phyloP scores from a whole-genome alignment of 1,140 invertebrate genomes.

The Rhopalosiphum padi region DNA sequence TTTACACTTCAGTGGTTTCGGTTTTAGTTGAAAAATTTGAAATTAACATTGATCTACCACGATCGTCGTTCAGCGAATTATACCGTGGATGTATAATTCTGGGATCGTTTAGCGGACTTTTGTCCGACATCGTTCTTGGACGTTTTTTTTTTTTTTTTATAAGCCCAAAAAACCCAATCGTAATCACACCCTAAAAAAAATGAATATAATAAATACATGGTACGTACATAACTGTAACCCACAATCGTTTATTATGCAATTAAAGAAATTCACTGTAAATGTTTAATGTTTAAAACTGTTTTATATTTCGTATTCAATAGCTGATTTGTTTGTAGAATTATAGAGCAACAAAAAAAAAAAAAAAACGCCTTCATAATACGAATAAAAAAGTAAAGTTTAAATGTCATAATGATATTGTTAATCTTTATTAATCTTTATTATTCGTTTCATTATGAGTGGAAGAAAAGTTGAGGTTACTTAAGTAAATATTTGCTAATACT shows the following conservation, averaged over 20 bases:
- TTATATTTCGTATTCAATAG: background rate
- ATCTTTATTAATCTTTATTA: background rate
- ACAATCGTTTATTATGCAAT: background rate
- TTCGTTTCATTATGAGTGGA: background rate
- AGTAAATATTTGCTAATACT: background rate
- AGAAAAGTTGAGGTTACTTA: background rate
- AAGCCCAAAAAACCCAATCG: slow-evolving; percentile 49
- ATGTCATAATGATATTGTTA: background rate
- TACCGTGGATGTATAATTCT: slow-evolving; percentile 9
- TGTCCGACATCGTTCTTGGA: slow-evolving; percentile 19
- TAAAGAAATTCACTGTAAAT: background rate
- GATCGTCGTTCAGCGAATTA: slow-evolving; percentile 49
- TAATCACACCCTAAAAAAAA: slow-evolving; percentile 2
- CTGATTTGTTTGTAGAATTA: background rate
- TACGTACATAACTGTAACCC: background rate
- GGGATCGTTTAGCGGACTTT: slow-evolving; percentile 39
- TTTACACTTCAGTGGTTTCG: slow-evolving; percentile 41
- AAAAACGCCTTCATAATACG: background rate
- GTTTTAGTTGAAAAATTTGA: background rate
- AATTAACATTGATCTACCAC: background rate
- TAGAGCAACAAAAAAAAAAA: background rate
- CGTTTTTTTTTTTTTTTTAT: slow-evolving; percentile 53
- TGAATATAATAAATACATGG: background rate
- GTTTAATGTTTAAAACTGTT: background rate
- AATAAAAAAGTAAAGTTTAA: background rate